Evolutionary conservation across 2,113 vertebrate species (phyloP), one percentile per base, ranked within the genome.

Genomic region (Cervus canadensis): DNA sequence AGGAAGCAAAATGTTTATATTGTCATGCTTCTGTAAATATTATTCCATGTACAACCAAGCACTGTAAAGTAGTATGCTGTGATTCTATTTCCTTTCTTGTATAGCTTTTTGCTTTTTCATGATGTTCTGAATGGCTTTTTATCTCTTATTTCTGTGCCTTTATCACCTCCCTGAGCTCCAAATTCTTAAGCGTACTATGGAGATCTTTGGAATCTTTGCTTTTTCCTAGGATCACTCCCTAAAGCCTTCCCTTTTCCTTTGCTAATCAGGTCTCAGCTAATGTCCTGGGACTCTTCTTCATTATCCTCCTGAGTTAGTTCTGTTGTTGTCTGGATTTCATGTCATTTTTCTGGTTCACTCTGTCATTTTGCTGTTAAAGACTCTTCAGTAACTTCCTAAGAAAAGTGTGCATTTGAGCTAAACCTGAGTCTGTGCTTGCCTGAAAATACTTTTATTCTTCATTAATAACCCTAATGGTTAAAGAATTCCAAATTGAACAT

Each of bases 391-490:
- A 91, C 23, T 94, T 97, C 74, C 87, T 89, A 90, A 82, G 67
- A 82, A 93, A 64, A 21, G 17, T 93, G 28, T 88, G 50, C 43
- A 60, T 92, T 91, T 85, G 78, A 82, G 23, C 12, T 81, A n/a
- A 94, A n/a, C n/a, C 54, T 95, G 40, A 64, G 6, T 82, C 36
- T 11, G 28, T 62, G 19, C 48, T 91, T 97, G 5, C 64, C 36
- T 82, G n/a, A 81, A 95, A 76, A 81, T 89, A 26, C n/a, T 93
- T 96, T 79, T 86, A 79, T 94, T 90, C 33, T 79, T 86, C 60
- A 67, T 64, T 86, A 50, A 81, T 40, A 91, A 43, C 15, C 33
- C 56, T 33, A 57, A 36, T 91, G 33, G 21, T 64, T 79, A 81
- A 67, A 90, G 67, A 94, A 67, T 86, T 90, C 48, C 48, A 93